A percentile compares a stretch with the other conserved stretches of the same genome.
Evolutionary conservation across 2,113 vertebrate species (phyloP).

Genomic region (Ceyx melanurus): DNA sequence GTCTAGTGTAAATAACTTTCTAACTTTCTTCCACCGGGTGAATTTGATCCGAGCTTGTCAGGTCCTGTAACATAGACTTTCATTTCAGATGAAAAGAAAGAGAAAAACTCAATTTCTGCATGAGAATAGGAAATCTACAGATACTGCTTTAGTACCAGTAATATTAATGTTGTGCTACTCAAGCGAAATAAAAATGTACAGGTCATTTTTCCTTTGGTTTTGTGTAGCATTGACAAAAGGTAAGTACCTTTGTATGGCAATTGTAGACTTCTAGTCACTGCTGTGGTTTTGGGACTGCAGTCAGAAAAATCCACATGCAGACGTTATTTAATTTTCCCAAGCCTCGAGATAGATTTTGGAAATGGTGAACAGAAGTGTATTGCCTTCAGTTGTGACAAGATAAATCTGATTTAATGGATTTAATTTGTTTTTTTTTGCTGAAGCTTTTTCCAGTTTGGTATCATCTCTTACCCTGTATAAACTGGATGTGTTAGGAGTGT

Average conservation of each 20-base stretch:
- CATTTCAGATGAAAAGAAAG: not conserved
- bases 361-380: not conserved
- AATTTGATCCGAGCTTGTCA: conserved; percentile 1
- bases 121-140: not conserved
- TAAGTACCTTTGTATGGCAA: not conserved
- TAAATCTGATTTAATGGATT: not conserved
- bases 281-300: not conserved
- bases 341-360: not conserved
- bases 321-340: not conserved
- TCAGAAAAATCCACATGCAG: not conserved
- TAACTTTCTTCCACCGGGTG: not conserved
- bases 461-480: not conserved
- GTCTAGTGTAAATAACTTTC: not conserved
- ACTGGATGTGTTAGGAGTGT: not conserved
- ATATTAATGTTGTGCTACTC: not conserved
- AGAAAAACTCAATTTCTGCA: not conserved
- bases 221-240: no score
- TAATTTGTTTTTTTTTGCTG: not conserved
- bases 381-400: not conserved
- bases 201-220: not conserved
- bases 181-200: not conserved
- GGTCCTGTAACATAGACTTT: not conserved
- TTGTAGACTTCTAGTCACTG: not conserved
- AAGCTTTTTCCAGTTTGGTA: not conserved
- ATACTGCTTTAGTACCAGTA: not conserved